Evolutionary conservation across 1,140 invertebrate genomes (phyloP).

Genomic region (Brachystomella parvula): DNA sequence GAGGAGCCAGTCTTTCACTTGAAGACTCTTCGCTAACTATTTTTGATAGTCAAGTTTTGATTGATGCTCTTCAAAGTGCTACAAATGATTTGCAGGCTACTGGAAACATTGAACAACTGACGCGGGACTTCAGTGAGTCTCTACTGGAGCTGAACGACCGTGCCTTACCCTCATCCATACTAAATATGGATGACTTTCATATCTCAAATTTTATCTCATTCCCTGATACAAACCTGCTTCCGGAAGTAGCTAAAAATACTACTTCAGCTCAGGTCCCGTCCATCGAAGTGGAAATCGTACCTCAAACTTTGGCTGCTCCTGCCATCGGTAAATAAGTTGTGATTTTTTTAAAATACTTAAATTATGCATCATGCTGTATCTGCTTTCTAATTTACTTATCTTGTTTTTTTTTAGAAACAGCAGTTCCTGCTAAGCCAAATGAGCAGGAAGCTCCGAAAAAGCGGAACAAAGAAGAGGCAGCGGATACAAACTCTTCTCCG

Average conservation of each 20-base stretch:
- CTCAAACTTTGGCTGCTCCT: no score
- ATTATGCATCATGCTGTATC: neutral
- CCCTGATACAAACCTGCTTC: neutral
- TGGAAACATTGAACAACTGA: constrained; percentile 23
- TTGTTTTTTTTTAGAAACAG: neutral
- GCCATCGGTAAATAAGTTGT: no score
- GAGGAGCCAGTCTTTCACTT: neutral
- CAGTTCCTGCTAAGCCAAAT: neutral
- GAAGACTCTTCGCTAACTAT: constrained; percentile 15
- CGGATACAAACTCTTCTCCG: neutral
- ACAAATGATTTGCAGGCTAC: neutral
- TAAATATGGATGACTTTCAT: neutral
- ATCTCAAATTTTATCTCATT: neutral
- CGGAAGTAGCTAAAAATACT: neutral
- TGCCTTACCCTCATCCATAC: neutral
- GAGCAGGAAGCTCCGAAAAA: neutral
- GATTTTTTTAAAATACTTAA: neutral
- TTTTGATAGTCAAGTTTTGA: constrained; percentile 10
- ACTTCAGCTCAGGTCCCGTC: no score
- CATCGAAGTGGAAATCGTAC: no score
- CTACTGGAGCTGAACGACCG: neutral
- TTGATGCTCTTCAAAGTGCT: constrained; percentile 7
- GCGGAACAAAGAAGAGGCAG: neutral
- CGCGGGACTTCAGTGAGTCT: constrained; percentile 20
- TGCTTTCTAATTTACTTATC: neutral